phyloP scores from a whole-genome alignment of 2,797 vertebrate species.

The Tapera naevia region DNA sequence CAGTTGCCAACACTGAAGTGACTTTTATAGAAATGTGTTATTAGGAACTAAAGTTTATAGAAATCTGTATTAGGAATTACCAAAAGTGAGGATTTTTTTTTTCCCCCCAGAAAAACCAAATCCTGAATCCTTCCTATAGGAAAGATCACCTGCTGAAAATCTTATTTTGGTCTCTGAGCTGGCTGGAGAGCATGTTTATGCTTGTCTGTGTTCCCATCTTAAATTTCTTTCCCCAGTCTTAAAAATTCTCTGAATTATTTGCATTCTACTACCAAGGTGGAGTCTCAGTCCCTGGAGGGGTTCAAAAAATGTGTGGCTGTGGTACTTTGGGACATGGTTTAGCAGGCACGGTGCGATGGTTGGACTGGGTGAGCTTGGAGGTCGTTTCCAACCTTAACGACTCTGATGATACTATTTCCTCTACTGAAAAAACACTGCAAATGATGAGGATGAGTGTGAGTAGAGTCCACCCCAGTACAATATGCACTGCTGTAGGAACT shows the following conservation, averaged over 20 bases:
- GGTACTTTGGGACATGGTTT: too few relatives aligned
- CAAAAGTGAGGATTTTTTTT: not conserved
- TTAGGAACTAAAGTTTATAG: not conserved
- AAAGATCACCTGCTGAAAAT: not conserved
- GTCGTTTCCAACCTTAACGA: too few relatives aligned
- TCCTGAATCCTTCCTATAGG: not conserved
- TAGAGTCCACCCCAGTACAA: accelerated
- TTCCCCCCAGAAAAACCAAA: not conserved
- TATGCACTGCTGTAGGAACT: accelerated
- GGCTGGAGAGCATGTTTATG: too few relatives aligned
- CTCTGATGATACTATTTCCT: not conserved
- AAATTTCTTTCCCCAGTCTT: not conserved
- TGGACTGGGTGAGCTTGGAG: too few relatives aligned
- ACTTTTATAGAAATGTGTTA: not conserved
- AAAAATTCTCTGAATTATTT: not conserved
- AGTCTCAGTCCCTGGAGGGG: too few relatives aligned
- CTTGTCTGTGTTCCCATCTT: not conserved
- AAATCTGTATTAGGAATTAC: not conserved
- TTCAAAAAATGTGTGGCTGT: too few relatives aligned
- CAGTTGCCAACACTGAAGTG: not conserved
- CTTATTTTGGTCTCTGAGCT: not conserved
- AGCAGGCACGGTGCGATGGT: too few relatives aligned
- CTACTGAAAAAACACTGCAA: too few relatives aligned
- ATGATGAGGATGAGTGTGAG: not conserved
- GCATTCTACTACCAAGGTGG: too few relatives aligned